phyloP scores from a whole-genome alignment of 2,888 invertebrate species.

The Trichopoda pennipes region DNA sequence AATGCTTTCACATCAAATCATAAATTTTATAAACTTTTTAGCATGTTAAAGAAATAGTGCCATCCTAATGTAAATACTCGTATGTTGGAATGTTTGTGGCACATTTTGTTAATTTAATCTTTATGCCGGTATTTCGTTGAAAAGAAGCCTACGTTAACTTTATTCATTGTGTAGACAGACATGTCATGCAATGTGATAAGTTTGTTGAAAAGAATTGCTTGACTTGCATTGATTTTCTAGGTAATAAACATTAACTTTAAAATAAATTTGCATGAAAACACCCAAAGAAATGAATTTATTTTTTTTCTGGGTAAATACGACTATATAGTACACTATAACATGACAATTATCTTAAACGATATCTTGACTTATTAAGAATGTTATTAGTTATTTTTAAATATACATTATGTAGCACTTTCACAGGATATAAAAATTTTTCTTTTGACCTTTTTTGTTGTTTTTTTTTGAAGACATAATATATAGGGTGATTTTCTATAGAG shows the following conservation, averaged over 20 bases:
- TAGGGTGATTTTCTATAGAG: no score
- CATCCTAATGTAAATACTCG: slow-evolving; percentile 13
- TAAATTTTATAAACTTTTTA: no score
- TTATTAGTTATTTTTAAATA: no score
- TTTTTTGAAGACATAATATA: no score
- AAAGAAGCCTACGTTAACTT: slow-evolving; percentile 52
- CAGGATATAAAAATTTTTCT: no score
- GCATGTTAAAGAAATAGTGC: no score
- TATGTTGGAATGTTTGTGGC: background rate
- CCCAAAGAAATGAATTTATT: slow-evolving; percentile 10
- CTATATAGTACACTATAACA: background rate
- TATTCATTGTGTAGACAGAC: slow-evolving; percentile 17
- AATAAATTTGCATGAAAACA: slow-evolving; percentile 54
- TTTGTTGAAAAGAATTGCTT: slow-evolving; percentile 35
- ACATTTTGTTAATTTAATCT: background rate
- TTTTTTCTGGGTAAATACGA: background rate
- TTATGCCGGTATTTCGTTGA: slow-evolving; percentile 16
- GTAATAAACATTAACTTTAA: slow-evolving; percentile 51
- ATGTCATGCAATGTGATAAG: slow-evolving; percentile 47
- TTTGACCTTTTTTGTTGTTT: no score
- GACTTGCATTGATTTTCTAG: slow-evolving; percentile 45
- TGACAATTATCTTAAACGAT: no score
- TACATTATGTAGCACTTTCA: no score
- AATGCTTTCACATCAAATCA: no score
- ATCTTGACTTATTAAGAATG: no score